A percentile compares a stretch with the other conserved stretches of the same genome.
These are phyloP conservation scores for Etheostoma spectabile DNA, from an alignment of 2,113 vertebrate species.

Conservation along the genomic window DNA sequence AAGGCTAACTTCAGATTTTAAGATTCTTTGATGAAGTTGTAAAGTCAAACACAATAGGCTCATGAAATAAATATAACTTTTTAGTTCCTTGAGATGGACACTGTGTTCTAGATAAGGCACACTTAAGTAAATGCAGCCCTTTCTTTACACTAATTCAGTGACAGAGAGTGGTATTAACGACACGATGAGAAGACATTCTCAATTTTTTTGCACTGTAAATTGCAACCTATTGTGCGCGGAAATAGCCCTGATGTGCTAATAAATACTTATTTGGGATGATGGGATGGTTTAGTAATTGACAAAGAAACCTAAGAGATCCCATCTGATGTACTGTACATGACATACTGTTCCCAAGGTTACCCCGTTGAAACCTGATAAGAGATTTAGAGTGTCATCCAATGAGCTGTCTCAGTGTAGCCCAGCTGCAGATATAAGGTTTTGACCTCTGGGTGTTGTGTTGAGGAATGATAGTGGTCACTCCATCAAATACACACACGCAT, in stretches of 20 bases:
- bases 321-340: constrained; percentile 24
- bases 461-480: constrained; percentile 10
- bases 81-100: constrained; percentile 9
- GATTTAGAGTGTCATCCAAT: constrained; percentile 8
- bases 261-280: constrained; percentile 39
- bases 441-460: constrained; percentile 18
- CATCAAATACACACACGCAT: neutral
- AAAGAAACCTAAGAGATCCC: constrained; percentile 33
- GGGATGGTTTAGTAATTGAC: constrained; percentile 42
- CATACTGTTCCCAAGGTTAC: constrained; percentile 31
- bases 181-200: constrained; percentile 23
- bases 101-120: constrained; percentile 2
- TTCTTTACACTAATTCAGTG: constrained; percentile 10
- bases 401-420: constrained; percentile 7
- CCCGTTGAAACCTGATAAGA: constrained; percentile 13
- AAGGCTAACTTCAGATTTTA: constrained; percentile 38
- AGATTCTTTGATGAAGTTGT: constrained; percentile 34
- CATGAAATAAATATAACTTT: constrained; percentile 9
- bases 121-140: constrained; percentile 6
- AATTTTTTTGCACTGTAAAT: constrained; percentile 30
- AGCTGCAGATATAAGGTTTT: constrained; percentile 18
- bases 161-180: constrained; percentile 27
- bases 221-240: constrained; percentile 34
- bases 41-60: constrained; percentile 39
- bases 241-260: constrained; percentile 37